phyloP scores from a whole-genome alignment of 2,888 invertebrate genomes.

The Hypselothyrea guttata region DNA sequence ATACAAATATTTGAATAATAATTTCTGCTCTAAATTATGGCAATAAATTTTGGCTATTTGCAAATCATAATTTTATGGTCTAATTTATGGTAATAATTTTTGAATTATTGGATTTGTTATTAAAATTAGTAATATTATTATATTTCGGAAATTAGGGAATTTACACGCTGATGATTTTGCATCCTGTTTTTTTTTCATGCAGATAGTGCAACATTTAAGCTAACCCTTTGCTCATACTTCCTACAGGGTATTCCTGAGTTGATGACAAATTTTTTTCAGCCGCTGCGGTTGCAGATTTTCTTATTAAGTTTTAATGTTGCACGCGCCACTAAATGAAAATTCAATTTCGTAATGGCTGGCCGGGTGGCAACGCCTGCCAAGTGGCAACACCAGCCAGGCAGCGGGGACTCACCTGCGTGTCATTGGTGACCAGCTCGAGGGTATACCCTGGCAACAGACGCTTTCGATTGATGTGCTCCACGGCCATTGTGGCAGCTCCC shows the following conservation, averaged over 20 bases:
- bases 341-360: conserved; percentile 68
- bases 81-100: too few species aligned
- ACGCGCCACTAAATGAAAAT: conserved; percentile 69
- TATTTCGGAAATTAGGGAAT: too few species aligned
- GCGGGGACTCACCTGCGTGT: conserved; percentile 88
- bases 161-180: too few species aligned
- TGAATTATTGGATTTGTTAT: too few species aligned
- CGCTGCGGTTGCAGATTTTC: conserved; percentile 66
- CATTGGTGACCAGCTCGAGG: conserved; percentile 90
- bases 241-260: conserved; percentile 12
- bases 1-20: too few species aligned
- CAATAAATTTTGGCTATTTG: too few species aligned
- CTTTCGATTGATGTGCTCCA: conserved; percentile 89
- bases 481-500: conserved; percentile 90
- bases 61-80: too few species aligned
- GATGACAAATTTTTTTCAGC: conserved; percentile 51
- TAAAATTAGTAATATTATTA: too few species aligned
- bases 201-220: too few species aligned
- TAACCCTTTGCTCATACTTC: background rate
- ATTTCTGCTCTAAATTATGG: too few species aligned
- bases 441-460: conserved; percentile 87
- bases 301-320: conserved; percentile 75
- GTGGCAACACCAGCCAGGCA: background rate
- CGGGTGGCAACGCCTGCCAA: background rate
- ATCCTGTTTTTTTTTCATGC: too few species aligned